phyloP scores from a whole-genome alignment of 1,140 invertebrate species.

The Metopolophium dirhodum region DNA sequence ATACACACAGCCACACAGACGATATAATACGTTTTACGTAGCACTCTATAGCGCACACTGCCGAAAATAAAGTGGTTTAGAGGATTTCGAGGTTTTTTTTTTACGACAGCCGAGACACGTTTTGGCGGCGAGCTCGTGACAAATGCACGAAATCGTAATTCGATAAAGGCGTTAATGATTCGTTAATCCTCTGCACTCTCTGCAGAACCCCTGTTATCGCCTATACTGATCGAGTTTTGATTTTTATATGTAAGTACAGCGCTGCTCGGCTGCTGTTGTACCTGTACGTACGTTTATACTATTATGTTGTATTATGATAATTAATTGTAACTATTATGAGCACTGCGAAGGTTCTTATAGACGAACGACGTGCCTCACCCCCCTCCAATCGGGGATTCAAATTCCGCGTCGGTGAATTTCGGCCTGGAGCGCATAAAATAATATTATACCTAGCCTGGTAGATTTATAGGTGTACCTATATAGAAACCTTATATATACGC shows the following conservation, averaged over 20 bases:
- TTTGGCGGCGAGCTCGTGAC: background rate
- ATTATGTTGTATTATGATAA: background rate
- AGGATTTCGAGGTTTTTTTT: background rate
- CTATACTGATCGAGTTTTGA: background rate
- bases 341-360: too few species aligned
- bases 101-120: background rate
- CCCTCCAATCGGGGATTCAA: background rate
- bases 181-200: background rate
- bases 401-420: background rate
- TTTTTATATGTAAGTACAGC: background rate
- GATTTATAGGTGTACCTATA: background rate
- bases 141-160: background rate
- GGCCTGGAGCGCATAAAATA: background rate
- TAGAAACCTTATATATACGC: background rate
- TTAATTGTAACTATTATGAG: background rate
- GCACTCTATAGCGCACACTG: background rate
- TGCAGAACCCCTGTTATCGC: background rate
- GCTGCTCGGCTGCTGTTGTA: background rate
- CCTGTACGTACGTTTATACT: background rate
- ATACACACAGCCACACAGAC: background rate
- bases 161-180: background rate
- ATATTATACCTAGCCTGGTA: background rate
- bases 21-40: background rate
- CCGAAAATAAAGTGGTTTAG: constrained; percentile 28
- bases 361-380: too few species aligned